Percentiles rank a stretch among this genome's conserved stretches.
These are phyloP conservation scores for Icerya purchasi DNA, from an alignment of 2,888 invertebrate genomes.

Conservation along the genomic window DNA sequence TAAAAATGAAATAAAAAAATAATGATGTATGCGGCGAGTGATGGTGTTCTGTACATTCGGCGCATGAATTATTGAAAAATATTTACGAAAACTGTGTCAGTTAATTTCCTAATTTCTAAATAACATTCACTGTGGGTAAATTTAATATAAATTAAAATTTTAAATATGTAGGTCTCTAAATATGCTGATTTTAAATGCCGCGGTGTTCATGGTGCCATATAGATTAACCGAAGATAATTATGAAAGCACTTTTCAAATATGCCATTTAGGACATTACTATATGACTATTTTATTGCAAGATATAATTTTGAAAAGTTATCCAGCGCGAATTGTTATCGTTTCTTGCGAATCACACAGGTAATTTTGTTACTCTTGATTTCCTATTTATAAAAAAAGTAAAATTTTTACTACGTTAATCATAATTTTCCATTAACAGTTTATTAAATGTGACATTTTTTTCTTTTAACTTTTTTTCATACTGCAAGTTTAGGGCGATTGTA, in stretches of 20 bases:
- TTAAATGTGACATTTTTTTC: too few species aligned
- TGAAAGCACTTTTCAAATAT: constrained; percentile 66
- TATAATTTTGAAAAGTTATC: constrained; percentile 38
- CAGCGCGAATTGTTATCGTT: constrained; percentile 53
- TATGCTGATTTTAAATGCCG: constrained; percentile 60
- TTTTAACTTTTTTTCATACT: too few species aligned
- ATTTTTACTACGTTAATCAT: too few species aligned
- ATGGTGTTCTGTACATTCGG: too few species aligned
- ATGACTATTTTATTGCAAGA: constrained; percentile 51
- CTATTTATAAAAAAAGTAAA: too few species aligned
- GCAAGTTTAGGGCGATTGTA: too few species aligned
- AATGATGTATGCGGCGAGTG: too few species aligned
- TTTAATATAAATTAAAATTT: neutral
- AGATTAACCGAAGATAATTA: constrained; percentile 49
- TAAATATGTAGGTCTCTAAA: constrained; percentile 37
- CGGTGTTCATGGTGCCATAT: constrained; percentile 52
- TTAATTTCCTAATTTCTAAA: constrained; percentile 2
- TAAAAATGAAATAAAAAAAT: too few species aligned
- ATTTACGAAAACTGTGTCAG: too few species aligned
- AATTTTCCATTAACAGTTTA: too few species aligned
- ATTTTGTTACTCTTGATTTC: too few species aligned
- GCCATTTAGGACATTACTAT: constrained; percentile 50
- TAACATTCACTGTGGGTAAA: constrained; percentile 7
- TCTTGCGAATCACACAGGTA: constrained; percentile 79
- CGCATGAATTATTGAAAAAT: too few species aligned